Percentiles rank a stretch among this genome's conserved stretches.
Evolutionary conservation across 2,797 vertebrate genomes (phyloP).

Genomic region (Loris lydekkerianus): DNA sequence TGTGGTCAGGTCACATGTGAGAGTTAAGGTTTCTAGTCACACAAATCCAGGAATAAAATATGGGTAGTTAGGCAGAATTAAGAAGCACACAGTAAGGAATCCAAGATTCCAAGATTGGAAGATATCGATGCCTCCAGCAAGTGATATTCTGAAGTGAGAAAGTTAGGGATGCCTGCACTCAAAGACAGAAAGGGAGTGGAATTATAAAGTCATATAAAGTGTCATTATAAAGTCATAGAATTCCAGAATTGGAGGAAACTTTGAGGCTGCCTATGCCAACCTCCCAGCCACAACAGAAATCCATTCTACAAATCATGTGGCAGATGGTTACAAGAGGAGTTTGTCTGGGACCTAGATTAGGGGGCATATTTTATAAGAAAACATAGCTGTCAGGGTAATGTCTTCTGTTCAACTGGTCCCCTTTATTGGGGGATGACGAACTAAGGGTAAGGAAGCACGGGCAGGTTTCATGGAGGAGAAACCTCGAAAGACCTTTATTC

Average conservation of each 20-base stretch:
- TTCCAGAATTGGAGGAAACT: neutral
- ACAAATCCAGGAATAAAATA: neutral
- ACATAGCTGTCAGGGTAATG: neutral
- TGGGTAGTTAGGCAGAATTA: neutral
- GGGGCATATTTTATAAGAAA: neutral
- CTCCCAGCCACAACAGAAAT: neutral
- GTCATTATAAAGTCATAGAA: neutral
- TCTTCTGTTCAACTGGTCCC: neutral
- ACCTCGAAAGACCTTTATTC: neutral
- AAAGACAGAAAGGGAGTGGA: neutral
- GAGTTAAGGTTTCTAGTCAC: neutral
- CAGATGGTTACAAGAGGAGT: neutral
- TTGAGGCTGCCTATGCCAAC: neutral
- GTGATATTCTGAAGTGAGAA: neutral
- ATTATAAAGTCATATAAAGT: neutral
- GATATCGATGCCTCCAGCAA: neutral
- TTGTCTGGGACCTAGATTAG: neutral
- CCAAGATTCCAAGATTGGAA: neutral
- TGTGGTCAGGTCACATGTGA: neutral
- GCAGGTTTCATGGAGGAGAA: neutral
- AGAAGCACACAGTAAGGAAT: neutral
- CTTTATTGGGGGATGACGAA: neutral
- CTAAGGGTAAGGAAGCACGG: slow-evolving; percentile 13
- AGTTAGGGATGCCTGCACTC: neutral
- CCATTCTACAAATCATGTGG: neutral